Evolutionary conservation across 2,113 vertebrate genomes (phyloP).

Genomic region (Engystomops pustulosus): DNA sequence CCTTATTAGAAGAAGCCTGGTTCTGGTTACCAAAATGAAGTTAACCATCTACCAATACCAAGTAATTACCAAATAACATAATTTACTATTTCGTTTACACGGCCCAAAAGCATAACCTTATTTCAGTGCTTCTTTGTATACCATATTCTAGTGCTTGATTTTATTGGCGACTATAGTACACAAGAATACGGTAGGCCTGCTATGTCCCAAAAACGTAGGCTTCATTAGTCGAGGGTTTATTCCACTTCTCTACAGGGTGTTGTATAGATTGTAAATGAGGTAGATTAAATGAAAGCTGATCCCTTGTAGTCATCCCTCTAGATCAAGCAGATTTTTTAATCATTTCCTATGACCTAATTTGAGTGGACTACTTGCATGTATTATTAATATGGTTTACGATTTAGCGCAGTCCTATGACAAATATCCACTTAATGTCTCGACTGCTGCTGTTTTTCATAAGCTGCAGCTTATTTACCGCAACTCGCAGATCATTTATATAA

Average conservation of each 20-base stretch:
- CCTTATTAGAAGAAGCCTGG: too few relatives aligned
- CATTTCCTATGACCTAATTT: conserved; percentile 40
- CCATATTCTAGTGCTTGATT: not conserved
- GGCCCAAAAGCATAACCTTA: too few relatives aligned
- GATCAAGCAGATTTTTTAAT: not conserved
- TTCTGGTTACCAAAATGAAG: too few relatives aligned
- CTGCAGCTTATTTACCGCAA: conserved; percentile 57
- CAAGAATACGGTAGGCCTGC: not conserved
- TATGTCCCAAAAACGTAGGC: not conserved
- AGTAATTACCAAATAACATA: too few relatives aligned
- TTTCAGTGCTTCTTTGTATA: not conserved
- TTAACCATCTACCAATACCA: too few relatives aligned
- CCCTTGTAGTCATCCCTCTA: not conserved
- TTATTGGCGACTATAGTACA: not conserved
- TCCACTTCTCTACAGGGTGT: not conserved
- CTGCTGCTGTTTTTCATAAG: conserved; percentile 40
- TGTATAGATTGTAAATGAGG: not conserved
- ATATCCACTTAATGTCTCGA: not conserved
- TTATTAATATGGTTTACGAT: conserved; percentile 25
- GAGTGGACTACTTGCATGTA: conserved; percentile 5
- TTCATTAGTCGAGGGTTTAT: not conserved
- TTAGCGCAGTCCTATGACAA: conserved; percentile 1
- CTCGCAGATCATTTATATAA: conserved; percentile 73
- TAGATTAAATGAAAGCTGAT: not conserved
- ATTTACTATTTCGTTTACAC: too few relatives aligned